phyloP scores from a whole-genome alignment of 2,888 invertebrate genomes.

The Tinea trinotella region DNA sequence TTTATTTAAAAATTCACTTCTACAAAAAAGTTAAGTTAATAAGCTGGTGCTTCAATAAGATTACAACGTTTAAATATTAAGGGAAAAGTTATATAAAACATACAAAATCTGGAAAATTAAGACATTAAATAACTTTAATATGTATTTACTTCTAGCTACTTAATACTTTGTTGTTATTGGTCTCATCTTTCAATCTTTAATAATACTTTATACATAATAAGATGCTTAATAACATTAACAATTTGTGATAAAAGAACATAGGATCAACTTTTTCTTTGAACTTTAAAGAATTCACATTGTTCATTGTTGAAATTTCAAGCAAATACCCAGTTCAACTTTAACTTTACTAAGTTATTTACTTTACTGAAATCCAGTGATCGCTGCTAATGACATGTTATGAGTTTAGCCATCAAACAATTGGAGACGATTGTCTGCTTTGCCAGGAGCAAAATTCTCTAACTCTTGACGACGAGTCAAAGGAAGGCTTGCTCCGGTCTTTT shows the following conservation, averaged over 20 bases:
- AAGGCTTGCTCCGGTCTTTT: slow-evolving; percentile 25
- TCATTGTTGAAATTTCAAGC: no score
- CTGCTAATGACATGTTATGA: background rate
- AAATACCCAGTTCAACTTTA: no score
- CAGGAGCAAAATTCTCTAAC: background rate
- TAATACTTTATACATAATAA: no score
- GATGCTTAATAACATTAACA: no score
- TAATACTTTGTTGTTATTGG: background rate
- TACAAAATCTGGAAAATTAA: background rate
- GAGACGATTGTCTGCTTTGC: slow-evolving; percentile 5
- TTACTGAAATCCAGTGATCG: no score
- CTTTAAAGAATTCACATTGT: no score
- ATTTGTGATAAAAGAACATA: no score
- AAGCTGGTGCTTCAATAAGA: background rate
- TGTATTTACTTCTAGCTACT: background rate
- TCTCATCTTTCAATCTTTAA: background rate
- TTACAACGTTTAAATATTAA: background rate
- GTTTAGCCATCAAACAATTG: slow-evolving; percentile 9
- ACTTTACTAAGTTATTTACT: no score
- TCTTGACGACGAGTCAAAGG: background rate
- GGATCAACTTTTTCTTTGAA: no score
- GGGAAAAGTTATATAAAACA: background rate
- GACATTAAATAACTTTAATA: background rate
- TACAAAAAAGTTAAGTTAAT: background rate
- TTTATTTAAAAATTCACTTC: no score